These are phyloP conservation scores for Nycticorax nycticorax DNA, from an alignment of 2,113 vertebrate species.

Conservation along the genomic window DNA sequence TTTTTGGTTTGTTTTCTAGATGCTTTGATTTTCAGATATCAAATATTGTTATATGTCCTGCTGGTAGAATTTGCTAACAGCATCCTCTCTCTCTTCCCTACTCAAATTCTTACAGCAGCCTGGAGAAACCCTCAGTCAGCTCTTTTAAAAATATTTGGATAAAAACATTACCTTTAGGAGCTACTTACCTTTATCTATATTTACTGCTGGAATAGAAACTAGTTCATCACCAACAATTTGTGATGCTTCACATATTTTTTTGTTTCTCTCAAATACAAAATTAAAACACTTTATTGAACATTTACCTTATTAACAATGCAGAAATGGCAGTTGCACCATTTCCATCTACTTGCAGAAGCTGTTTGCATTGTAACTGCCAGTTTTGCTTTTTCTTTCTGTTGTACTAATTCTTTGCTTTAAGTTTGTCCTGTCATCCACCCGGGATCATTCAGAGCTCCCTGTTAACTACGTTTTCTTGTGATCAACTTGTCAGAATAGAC, in stretches of 20 bases:
- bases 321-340: neutral
- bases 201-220: neutral
- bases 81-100: neutral
- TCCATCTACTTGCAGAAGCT: neutral
- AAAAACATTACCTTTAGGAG: neutral
- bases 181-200: neutral
- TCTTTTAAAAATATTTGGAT: neutral
- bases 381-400: neutral
- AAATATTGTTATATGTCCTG: neutral
- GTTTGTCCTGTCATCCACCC: neutral
- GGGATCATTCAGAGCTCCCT: neutral
- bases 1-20: neutral
- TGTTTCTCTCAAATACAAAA: neutral
- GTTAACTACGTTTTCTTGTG: neutral
- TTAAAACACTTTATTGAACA: neutral
- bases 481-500: neutral
- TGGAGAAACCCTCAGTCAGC: neutral
- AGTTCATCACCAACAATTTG: neutral
- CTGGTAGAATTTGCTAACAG: neutral
- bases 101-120: neutral
- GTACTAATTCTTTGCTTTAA: neutral
- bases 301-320: neutral
- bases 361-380: neutral
- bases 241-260: neutral
- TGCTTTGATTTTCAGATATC: neutral